Conservation (phyloP, 2,797 vertebrate species). For the Loris lydekkerianus region DNA sequence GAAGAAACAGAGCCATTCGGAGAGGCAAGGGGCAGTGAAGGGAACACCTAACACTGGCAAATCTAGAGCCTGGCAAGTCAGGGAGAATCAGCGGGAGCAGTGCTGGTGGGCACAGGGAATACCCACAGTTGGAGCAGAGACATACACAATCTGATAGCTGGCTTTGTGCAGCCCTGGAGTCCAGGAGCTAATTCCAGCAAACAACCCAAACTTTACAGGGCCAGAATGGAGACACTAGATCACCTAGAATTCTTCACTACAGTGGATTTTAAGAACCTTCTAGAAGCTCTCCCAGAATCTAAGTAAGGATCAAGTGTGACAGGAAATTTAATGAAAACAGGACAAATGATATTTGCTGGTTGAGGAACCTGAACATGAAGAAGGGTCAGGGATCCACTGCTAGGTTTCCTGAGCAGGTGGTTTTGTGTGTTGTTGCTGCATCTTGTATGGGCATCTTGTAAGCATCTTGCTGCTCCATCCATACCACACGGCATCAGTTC, state of each 20-base stretch:
- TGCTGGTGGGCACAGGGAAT: neutral
- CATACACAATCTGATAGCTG: neutral
- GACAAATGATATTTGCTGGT: neutral
- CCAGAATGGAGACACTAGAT: neutral
- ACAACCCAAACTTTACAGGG: neutral
- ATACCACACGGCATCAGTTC: neutral
- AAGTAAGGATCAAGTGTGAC: neutral
- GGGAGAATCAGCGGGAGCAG: neutral
- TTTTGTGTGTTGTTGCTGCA: neutral
- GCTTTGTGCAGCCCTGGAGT: neutral
- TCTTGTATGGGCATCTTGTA: neutral
- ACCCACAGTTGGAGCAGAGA: neutral
- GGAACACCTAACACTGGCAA: neutral
- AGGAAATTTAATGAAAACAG: neutral
- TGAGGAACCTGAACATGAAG: neutral
- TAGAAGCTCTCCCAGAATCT: neutral
- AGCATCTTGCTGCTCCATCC: neutral
- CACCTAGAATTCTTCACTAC: neutral
- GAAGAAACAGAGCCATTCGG: neutral
- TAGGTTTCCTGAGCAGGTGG: neutral
- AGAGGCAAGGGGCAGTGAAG: neutral
- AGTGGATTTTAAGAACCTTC: neutral
- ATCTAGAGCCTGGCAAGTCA: neutral
- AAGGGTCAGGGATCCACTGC: neutral
- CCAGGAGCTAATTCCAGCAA: slow-evolving; percentile 7